Evolutionary conservation across 2,113 vertebrate genomes (phyloP).

Genomic region (Benitochromis conjunctus): DNA sequence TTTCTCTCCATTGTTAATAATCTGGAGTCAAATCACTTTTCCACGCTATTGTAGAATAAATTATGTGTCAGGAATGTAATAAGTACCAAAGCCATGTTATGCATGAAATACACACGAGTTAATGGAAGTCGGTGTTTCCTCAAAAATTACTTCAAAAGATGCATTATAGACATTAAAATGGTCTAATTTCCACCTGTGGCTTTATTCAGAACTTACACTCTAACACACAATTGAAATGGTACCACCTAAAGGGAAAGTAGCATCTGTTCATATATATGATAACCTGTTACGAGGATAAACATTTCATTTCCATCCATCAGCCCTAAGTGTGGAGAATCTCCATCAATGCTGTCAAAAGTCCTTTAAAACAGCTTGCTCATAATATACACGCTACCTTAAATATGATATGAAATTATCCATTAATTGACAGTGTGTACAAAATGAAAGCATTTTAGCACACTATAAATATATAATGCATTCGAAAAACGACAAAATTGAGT

Average conservation of each 20-base stretch:
- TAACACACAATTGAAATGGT: background rate
- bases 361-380: background rate
- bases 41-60: conserved; percentile 14
- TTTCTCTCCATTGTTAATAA: conserved; percentile 29
- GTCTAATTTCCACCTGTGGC: conserved; percentile 33
- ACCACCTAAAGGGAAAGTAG: background rate
- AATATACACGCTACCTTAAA: background rate
- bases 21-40: conserved; percentile 1
- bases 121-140: background rate
- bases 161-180: conserved; percentile 11
- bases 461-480: background rate
- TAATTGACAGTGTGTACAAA: background rate
- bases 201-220: background rate
- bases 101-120: background rate
- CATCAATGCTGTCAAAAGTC: background rate
- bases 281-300: conserved; percentile 2
- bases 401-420: background rate
- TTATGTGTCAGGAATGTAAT: conserved; percentile 13
- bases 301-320: conserved; percentile 3
- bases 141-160: conserved; percentile 4
- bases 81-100: background rate
- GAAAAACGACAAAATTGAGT: background rate
- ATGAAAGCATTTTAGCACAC: background rate
- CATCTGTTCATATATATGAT: background rate
- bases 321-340: background rate